Evolutionary conservation across 2,113 vertebrate genomes (phyloP).

Genomic region (Aegithalos caudatus): DNA sequence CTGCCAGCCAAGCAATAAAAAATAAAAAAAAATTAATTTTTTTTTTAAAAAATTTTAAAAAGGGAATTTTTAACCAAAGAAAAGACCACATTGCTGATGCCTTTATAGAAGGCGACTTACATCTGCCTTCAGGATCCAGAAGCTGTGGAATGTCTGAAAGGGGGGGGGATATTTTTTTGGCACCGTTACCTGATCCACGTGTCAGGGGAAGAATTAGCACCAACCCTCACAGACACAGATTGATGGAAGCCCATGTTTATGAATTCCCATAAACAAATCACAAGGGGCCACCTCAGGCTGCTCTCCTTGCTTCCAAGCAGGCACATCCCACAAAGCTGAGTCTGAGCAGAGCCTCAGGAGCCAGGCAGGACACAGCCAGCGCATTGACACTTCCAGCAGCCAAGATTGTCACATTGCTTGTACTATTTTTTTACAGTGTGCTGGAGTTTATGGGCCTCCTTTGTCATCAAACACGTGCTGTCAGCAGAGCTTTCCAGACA

Average conservation of each 20-base stretch:
- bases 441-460: not conserved
- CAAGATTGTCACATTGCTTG: not conserved
- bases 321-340: not conserved
- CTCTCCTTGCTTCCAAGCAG: not conserved
- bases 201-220: slow-evolving; percentile 52
- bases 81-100: not conserved
- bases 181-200: not conserved
- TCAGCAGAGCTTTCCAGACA: not conserved
- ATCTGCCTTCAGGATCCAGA: slow-evolving; percentile 45
- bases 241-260: not conserved
- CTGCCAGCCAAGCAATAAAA: not conserved
- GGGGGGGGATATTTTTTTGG: slow-evolving; percentile 7
- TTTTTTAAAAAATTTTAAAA: too few species aligned
- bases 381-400: not conserved
- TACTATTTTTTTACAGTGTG: not conserved
- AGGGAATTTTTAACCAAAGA: not conserved
- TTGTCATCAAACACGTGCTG: not conserved
- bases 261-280: not conserved
- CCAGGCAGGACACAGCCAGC: not conserved
- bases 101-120: not conserved
- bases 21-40: not conserved
- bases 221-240: not conserved
- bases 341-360: not conserved
- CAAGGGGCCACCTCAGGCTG: not conserved
- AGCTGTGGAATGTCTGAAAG: slow-evolving; percentile 31